Evolutionary conservation across 1,140 invertebrate species (phyloP), one percentile per base, ranked within the genome.

Genomic region (Plutomurus gul): DNA sequence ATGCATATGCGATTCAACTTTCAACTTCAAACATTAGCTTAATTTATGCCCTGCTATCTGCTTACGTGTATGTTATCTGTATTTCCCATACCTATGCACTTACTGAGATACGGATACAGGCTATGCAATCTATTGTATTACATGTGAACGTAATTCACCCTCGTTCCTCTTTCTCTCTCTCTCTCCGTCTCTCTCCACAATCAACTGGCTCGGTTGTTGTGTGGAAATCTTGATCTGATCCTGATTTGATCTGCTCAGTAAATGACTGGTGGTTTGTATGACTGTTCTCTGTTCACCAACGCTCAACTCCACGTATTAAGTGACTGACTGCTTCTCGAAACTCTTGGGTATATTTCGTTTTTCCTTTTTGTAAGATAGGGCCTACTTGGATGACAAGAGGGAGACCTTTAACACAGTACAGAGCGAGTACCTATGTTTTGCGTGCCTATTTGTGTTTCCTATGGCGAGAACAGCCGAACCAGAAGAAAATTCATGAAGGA

Each of bases 131-230:
- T 5, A 65, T 33, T 65, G 56, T 33, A 65, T n/a, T n/a, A n/a
- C n/a, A n/a, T n/a, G n/a, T n/a, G n/a, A n/a, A 36, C 30, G 56
- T 27, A 36, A 65, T 65, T 65, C 56, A 65, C 56, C 56, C 56
- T 65, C 27, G 56, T 65, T 36, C 56, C 56, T 65, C 56, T 65
- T 20, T 56, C 49, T 56, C 51, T 65, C 27, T 33, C 8, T 36
- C 51, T 60, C 11, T 30, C 51, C 33, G 27, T 33, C 30, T 27
- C 20, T 51, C 6, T 25, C 25, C n/a, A 10, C 20, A 51, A 13
- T 43, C 11, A n/a, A 43, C 39, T 13, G 10, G 11, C 39, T 43
- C 39, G 2, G 10, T 13, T 13, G 39, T 8, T 43, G 39, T 43
- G 39, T 43, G 39, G 39, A 43, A 43, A 43, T 65, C 25, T 65